phyloP scores from a whole-genome alignment of 2,888 invertebrate species.

The Brachynemurus nebulosus region DNA sequence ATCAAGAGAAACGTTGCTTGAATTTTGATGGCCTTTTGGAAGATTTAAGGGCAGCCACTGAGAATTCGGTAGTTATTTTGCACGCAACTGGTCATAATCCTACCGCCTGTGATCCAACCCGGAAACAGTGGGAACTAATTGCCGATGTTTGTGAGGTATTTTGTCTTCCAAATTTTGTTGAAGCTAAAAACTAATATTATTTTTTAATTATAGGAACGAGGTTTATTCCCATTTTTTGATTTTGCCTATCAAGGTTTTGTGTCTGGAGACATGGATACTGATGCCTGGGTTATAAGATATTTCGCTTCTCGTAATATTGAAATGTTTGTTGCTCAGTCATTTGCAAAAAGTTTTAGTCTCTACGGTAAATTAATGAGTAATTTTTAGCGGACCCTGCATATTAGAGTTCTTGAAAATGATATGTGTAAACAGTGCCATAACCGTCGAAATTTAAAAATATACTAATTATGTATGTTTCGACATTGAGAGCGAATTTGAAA shows the following conservation, averaged over 20 bases:
- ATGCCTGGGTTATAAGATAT: conserved; percentile 84
- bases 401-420: background rate
- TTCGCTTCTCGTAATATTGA: conserved; percentile 84
- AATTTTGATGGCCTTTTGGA: conserved; percentile 65
- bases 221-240: conserved; percentile 85
- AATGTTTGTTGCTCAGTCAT: conserved; percentile 87
- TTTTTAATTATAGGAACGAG: no score
- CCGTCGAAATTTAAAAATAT: no score
- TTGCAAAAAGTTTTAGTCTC: conserved; percentile 98
- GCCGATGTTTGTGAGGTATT: conserved; percentile 75
- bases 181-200: no score
- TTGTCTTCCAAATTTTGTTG: no score
- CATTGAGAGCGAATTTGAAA: no score
- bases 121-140: conserved; percentile 84
- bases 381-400: conserved; percentile 1
- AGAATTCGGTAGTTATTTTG: conserved; percentile 74
- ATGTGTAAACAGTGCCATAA: no score
- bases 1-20: conserved; percentile 50
- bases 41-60: conserved; percentile 66
- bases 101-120: conserved; percentile 90
- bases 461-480: no score
- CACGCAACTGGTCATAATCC: conserved; percentile 99
- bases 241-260: conserved; percentile 95
- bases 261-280: conserved; percentile 81
- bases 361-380: conserved; percentile 70